phyloP scores from a whole-genome alignment of 2,797 vertebrate species.

The Caiman crocodilus region DNA sequence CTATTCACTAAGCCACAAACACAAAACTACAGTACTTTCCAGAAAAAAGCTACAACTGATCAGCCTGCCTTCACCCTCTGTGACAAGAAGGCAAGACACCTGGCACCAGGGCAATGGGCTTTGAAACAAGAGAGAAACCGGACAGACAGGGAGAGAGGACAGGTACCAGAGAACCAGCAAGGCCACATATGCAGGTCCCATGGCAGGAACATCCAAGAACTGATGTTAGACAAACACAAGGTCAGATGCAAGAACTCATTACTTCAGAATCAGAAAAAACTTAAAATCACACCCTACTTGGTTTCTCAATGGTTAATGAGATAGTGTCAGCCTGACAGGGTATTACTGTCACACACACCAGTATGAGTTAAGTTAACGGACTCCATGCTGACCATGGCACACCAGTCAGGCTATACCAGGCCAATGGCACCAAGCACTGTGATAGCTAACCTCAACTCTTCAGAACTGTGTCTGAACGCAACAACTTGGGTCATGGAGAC shows the following conservation, averaged over 20 bases:
- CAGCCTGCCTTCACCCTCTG: fast-evolving
- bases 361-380: fast-evolving
- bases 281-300: background rate
- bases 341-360: fast-evolving
- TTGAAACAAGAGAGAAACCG: background rate
- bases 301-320: background rate
- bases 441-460: fast-evolving
- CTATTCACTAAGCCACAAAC: background rate
- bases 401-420: background rate
- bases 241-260: background rate
- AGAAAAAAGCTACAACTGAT: background rate
- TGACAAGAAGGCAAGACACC: background rate
- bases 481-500: fast-evolving
- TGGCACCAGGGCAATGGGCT: fast-evolving
- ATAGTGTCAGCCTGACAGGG: background rate
- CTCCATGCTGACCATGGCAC: fast-evolving
- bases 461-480: background rate
- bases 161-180: fast-evolving
- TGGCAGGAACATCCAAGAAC: background rate
- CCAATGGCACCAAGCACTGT: fast-evolving
- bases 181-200: fast-evolving
- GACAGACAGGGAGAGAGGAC: background rate
- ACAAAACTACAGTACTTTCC: too few relatives aligned
- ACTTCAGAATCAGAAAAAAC: background rate
- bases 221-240: background rate